Evolutionary conservation across 2,113 vertebrate genomes (phyloP), one percentile per base, ranked within the genome.

Genomic region (Neolamprologus brichardi): DNA sequence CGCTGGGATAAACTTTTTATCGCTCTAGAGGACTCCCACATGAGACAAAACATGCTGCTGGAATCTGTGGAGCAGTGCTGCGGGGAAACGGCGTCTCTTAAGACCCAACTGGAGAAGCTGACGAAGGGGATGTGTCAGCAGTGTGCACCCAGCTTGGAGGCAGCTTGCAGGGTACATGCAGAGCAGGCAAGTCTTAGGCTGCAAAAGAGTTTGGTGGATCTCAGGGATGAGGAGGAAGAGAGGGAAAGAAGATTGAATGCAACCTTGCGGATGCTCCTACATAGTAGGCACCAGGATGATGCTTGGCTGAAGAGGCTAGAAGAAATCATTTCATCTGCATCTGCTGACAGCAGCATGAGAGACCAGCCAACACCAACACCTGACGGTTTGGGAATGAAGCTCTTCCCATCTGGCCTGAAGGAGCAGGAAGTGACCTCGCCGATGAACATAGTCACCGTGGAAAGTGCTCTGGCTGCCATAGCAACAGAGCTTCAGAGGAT

Each of bases 1-100:
- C 94, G 95, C 84, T 99, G 98, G 98, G 97, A 99, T 95, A 98
- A 97, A 89, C 96, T 99, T 70, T 98, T 99, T 93, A 96, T 97
- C 54, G 96, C 97, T 95, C 95, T 99, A 44, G 98, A 99, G 94
- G 95, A 99, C 96, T 98, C 97, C 0, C 97, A 98, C 92, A 98
- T 98, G 98, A 96, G 97, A 79, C 96, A 99, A 94, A 96, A 96
- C 93, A 97, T 97, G 96, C 94, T 99, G 91, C 94, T 98, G 90
- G 96, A 98, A 70, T 94, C 96, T 2, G 60, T 95, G 46, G 96
- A 97, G 1, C 95, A 95, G 15, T 97, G 52, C 93, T 96, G 81
- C 84, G 92, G 54, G 67, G 89, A 54, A 95, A 96, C 85, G 85
- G 95, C 82, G 91, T 87, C 89, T 32, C 32, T 95, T 79, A 88